Base-by-base conservation (phyloP, 2,888 invertebrate genomes). In the Piscicola geometra region DNA sequence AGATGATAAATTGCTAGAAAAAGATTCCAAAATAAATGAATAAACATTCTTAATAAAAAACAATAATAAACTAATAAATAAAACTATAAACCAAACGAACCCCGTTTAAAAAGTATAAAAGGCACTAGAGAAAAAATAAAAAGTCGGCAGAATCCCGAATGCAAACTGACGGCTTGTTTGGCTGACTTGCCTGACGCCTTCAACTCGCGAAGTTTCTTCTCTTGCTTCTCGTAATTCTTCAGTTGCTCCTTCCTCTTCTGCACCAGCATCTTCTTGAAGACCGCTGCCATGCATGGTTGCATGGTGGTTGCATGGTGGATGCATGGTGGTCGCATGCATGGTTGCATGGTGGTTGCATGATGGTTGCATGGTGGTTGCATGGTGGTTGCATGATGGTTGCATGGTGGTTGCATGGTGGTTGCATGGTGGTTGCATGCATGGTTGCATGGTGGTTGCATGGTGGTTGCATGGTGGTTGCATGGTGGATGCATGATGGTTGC, bases 211-310 rank as follows among this genome's bases (percentile, higher is more conserved):
- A 99, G 84, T 77, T 91, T 89, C 86, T 96, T 98, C 85, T 99
- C 97, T 84, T 99, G 99, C 83, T 97, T 97, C 84, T 99, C 99
- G 84, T 92, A 99, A 79, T 97, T 96, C 85, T 99, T 99, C 71
- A 92, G 88, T 89, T 93, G 92, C 86, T 99, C 98, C 83, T 93
- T 93, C 35, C 92, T 88, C 86, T 99, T 98, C 85, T 99, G 98
- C 0, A 91, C 91, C 85, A 91, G 92, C 98, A 99, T 99, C 86
- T 98, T 98, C 87, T 98, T 98, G 86, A 99, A 99, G 90, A 86
- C 81, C 3, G 80, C 84, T 84, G 79, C 0, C 78, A 73, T 66
- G 33, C 71, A 28, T 50, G 0, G 50, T 12, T 28, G 64, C 3
- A 30, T 64, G 64, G n/a, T 0, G 28, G 28, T n/a, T 41, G 70